Conservation (phyloP, 2,888 invertebrate genomes). For the Rhagonycha lutea region DNA sequence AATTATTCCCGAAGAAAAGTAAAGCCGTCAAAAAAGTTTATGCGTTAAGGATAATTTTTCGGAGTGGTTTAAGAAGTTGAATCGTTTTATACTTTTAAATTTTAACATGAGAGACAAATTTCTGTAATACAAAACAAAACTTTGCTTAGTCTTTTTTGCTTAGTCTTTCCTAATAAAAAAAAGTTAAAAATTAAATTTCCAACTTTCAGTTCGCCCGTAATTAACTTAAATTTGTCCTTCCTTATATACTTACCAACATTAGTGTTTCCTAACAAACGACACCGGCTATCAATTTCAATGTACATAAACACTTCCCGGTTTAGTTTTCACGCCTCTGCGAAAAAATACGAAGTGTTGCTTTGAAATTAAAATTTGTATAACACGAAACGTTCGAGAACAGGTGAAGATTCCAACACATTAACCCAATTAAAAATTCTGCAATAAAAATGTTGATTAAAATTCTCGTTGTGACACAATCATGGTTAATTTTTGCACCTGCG, state of each 20-base stretch:
- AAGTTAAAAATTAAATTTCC: not conserved
- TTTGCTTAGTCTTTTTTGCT: not conserved
- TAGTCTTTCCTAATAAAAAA: not conserved
- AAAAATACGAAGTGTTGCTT: not conserved
- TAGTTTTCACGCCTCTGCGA: not conserved
- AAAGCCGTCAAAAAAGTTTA: constrained; percentile 3
- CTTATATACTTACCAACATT: not conserved
- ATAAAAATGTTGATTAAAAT: not conserved
- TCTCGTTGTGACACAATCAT: not conserved
- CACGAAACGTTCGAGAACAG: no score
- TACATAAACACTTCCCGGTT: not conserved
- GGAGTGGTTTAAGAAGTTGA: not conserved
- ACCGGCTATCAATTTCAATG: not conserved
- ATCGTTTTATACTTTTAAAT: not conserved
- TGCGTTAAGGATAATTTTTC: not conserved
- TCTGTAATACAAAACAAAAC: not conserved
- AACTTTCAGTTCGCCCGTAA: not conserved
- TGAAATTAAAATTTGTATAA: not conserved
- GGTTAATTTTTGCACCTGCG: not conserved
- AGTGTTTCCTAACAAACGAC: no score
- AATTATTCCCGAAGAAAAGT: constrained; percentile 8
- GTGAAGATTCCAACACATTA: not conserved
- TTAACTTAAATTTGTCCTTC: not conserved
- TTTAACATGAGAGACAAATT: not conserved
- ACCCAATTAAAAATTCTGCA: not conserved